Evolutionary conservation across 2,888 invertebrate species (phyloP).

Genomic region (Cephus spinipes): DNA sequence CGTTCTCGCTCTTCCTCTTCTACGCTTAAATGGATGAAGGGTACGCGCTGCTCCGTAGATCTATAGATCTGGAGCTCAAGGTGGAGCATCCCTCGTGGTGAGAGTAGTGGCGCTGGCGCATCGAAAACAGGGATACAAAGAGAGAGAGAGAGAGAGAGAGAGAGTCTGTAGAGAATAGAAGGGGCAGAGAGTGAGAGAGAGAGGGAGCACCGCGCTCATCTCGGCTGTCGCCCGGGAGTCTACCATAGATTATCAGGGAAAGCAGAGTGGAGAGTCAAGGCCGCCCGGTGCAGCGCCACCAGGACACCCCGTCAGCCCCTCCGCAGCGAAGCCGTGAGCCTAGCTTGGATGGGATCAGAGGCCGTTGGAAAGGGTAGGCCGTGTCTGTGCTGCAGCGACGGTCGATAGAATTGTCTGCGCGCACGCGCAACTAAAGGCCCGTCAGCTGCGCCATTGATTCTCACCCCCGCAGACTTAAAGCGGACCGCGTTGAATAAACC

Average conservation of each 20-base stretch:
- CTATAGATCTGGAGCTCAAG: constrained; percentile 2
- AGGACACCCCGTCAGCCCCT: constrained; percentile 23
- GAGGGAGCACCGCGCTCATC: neutral
- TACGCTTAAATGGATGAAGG: neutral
- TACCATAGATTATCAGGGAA: constrained; percentile 57
- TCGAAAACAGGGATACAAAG: neutral
- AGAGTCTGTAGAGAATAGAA: constrained; percentile 14
- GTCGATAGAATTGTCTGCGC: constrained; percentile 67
- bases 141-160: too few species aligned
- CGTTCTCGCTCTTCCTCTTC: neutral
- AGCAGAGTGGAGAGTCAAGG: constrained; percentile 41
- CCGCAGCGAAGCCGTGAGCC: neutral
- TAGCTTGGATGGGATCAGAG: constrained; percentile 37
- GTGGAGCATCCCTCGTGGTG: neutral
- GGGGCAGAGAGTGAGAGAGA: neutral
- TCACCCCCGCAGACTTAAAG: constrained; percentile 60
- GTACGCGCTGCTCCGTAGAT: neutral
- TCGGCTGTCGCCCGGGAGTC: constrained; percentile 49
- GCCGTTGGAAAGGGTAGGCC: constrained; percentile 55
- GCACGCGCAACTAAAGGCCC: constrained; percentile 56
- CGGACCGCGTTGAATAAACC: constrained; percentile 54
- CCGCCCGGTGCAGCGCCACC: constrained; percentile 28
- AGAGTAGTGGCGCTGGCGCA: neutral
- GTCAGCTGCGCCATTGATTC: constrained; percentile 67
- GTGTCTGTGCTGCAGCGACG: constrained; percentile 60